Evolutionary conservation across 2,113 vertebrate genomes (phyloP), one percentile per base, ranked within the genome.

Genomic region (Seriola dumerili): DNA sequence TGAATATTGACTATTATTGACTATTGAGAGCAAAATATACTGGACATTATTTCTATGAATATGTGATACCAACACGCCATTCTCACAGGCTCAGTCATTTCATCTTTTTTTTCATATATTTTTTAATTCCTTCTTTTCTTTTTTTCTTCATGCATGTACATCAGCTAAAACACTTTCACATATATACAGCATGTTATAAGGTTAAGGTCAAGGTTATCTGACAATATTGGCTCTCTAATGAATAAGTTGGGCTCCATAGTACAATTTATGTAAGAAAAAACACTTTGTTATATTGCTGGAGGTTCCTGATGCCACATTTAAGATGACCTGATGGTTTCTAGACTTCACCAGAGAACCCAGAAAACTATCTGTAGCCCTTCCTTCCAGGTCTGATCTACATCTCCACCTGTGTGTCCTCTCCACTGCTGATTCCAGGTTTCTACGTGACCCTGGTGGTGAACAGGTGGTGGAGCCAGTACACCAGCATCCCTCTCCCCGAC

Each of bases 401-500:
- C 66, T 75, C 0, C 42, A 76, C 23, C 57, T 32, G 29, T 46
- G 7, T 62, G 46, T 70, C 29, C 4, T 48, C 63, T 46, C 58
- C 46, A 4, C 64, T 38, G 32, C 50, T 70, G 50, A 59, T 21
- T 21, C 5, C 93, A 98, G 97, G 97, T 66, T 99, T 99, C 93
- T 98, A 99, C 7, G 97, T 99, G 85, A 98, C 96, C 1, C 90
- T 99, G 88, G 96, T 98, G 83, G 96, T 99, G 91, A 96, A 97
- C 91, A 96, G 97, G 6, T 99, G 97, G 97, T 99, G 97, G 97
- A 96, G 77, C 78, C 97, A 99, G 93, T 99, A 98, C 93, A 96
- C 95, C 2, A 95, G 93, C 77, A 97, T 98, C 91, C 97, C 97
- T 0, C 89, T 97, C 4, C 97, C 97, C 0, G 97, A 98, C 76